These are phyloP conservation scores for Valencia hispanica DNA, from an alignment of 2,797 vertebrate species.

Conservation along the genomic window DNA sequence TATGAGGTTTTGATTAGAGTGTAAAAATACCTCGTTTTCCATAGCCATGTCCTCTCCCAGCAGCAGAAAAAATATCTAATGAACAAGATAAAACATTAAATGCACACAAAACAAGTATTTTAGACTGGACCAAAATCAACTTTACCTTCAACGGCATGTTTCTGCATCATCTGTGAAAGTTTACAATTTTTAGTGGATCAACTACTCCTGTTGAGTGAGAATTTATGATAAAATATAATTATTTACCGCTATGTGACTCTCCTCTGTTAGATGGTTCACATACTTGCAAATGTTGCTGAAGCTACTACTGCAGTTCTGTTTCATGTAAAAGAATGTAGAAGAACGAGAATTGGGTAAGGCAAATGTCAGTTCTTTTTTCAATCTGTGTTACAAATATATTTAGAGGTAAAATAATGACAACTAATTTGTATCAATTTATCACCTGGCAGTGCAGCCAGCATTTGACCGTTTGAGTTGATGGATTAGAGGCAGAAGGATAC, in stretches of 20 bases:
- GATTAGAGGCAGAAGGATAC: too few relatives aligned
- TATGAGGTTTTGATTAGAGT: not conserved
- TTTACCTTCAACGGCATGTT: conserved; percentile 16
- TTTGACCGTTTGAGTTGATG: too few relatives aligned
- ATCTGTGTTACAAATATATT: not conserved
- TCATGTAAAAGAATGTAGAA: not conserved
- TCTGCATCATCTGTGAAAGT: conserved; percentile 28
- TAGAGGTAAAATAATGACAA: not conserved
- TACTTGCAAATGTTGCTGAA: accelerated
- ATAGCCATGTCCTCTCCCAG: not conserved
- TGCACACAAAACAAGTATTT: not conserved
- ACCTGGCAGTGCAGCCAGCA: conserved; percentile 53
- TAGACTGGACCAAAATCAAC: not conserved
- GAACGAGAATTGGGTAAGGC: not conserved
- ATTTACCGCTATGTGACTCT: conserved; percentile 25
- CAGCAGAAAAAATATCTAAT: conserved; percentile 4
- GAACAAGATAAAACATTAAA: not conserved
- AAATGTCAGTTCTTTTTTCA: not conserved
- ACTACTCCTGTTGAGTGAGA: not conserved
- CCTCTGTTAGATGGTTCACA: not conserved
- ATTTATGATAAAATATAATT: not conserved
- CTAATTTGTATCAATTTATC: not conserved
- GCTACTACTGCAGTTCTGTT: conserved; percentile 32
- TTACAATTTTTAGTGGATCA: not conserved
- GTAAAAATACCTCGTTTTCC: conserved; percentile 28